A percentile compares a stretch with the other conserved stretches of the same genome.
These are phyloP conservation scores for Lerema accius DNA, from an alignment of 1,140 invertebrate species.

Conservation along the genomic window DNA sequence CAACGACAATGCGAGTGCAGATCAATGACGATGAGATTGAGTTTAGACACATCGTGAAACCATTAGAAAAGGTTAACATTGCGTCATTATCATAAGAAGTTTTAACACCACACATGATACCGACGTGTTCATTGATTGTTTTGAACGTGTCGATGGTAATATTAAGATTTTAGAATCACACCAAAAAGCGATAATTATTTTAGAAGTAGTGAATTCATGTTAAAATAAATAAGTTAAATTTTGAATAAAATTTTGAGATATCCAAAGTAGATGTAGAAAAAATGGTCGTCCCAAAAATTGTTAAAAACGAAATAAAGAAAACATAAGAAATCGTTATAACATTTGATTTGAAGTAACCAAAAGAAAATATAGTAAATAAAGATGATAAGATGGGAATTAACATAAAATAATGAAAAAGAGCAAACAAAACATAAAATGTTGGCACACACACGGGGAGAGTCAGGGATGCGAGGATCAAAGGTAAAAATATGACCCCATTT, in stretches of 20 bases:
- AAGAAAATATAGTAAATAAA: too few relatives aligned
- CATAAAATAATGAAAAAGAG: conserved; percentile 2
- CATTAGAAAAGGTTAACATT: background rate
- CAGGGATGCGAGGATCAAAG: conserved; percentile 13
- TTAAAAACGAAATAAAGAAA: too few relatives aligned
- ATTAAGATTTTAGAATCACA: background rate
- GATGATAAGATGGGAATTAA: too few relatives aligned
- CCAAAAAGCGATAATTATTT: background rate
- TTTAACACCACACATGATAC: background rate
- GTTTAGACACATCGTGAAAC: background rate
- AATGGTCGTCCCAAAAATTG: too few relatives aligned
- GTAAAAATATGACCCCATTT: conserved; percentile 20
- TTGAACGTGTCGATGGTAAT: background rate
- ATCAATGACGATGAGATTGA: background rate
- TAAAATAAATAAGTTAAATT: background rate
- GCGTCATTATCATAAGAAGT: background rate
- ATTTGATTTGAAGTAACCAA: too few relatives aligned
- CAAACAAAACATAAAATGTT: conserved; percentile 10
- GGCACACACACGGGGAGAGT: conserved; percentile 9
- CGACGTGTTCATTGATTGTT: background rate
- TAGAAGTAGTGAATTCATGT: background rate
- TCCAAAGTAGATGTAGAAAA: background rate
- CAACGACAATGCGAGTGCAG: background rate
- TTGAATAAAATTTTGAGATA: background rate
- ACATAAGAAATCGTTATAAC: too few relatives aligned